phyloP scores from a whole-genome alignment of 2,113 vertebrate genomes.

The Gambusia affinis region DNA sequence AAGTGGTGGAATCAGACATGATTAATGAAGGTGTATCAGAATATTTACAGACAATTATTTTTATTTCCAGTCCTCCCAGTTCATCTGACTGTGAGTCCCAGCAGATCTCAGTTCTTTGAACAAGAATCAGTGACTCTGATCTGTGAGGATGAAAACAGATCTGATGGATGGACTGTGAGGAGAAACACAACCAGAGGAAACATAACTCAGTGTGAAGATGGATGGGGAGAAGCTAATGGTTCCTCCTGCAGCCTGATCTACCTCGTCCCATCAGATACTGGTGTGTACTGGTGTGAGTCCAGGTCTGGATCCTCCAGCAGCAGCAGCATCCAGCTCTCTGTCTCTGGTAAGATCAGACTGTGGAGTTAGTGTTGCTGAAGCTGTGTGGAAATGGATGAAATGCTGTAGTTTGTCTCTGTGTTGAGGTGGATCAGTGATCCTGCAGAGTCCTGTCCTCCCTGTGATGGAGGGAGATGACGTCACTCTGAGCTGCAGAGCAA shows the following conservation, averaged over 20 bases:
- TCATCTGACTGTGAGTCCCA: background rate
- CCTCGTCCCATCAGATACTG: background rate
- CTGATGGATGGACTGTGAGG: constrained; percentile 1
- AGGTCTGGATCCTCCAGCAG: background rate
- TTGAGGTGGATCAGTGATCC: no score
- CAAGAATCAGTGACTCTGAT: background rate
- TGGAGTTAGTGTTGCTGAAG: no score
- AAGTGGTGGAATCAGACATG: no score
- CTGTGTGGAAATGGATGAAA: no score
- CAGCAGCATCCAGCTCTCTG: no score
- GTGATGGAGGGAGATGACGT: background rate
- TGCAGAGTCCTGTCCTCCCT: no score
- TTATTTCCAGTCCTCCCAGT: background rate
- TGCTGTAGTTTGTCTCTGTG: no score
- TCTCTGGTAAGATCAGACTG: no score
- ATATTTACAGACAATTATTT: no score
- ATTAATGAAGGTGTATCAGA: no score
- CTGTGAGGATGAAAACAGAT: background rate
- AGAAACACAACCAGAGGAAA: background rate
- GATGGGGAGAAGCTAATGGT: background rate
- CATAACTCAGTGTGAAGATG: background rate
- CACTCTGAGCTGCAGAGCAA: constrained; percentile 11
- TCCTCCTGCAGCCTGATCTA: background rate
- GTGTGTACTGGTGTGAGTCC: background rate
- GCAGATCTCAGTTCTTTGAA: background rate